phyloP scores from a whole-genome alignment of 2,113 vertebrate genomes.

The Sebastes fasciatus region DNA sequence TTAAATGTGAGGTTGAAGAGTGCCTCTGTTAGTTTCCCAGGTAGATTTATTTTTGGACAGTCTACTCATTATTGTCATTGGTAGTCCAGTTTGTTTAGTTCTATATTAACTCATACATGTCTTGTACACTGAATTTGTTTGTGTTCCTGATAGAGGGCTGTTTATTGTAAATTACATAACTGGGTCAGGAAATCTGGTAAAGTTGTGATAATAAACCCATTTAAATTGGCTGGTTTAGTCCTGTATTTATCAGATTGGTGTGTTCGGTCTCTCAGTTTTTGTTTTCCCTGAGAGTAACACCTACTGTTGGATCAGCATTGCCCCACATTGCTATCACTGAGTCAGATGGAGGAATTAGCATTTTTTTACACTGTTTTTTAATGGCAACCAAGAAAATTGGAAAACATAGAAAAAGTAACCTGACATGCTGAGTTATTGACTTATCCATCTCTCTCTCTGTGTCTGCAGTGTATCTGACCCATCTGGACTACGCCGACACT shows the following conservation, averaged over 20 bases:
- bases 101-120: too few relatives aligned
- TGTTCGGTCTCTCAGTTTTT: not conserved
- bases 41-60: not conserved
- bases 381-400: not conserved
- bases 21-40: not conserved
- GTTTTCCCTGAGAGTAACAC: too few relatives aligned
- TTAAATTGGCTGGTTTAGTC: not conserved
- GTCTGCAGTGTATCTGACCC: constrained; percentile 92
- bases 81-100: not conserved
- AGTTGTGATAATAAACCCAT: too few relatives aligned
- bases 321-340: not conserved
- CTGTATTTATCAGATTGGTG: not conserved
- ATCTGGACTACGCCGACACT: constrained; percentile 96
- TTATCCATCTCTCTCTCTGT: not conserved
- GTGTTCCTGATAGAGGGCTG: not conserved
- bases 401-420: not conserved
- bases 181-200: not conserved
- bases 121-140: not conserved
- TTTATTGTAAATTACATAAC: not conserved
- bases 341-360: not conserved
- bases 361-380: not conserved
- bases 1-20: not conserved
- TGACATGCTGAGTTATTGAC: not conserved
- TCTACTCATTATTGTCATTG: not conserved
- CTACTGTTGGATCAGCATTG: too few relatives aligned